A percentile compares a stretch with the other conserved stretches of the same genome.
Conservation (phyloP, 2,113 vertebrate species). For the Porphyrio hochstetteri region DNA sequence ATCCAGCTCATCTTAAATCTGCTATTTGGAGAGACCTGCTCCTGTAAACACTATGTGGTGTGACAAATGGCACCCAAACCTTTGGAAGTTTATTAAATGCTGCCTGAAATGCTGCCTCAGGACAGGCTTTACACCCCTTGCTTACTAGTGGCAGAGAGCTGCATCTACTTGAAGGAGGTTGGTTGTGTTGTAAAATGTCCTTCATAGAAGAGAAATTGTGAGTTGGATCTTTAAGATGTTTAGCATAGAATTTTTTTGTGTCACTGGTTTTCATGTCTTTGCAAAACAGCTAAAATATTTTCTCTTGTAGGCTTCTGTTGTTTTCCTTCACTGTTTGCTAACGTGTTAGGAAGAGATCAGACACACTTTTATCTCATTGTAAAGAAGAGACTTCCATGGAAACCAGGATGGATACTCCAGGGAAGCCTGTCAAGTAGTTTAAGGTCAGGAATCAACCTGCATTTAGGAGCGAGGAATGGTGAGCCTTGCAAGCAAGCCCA, state of each 20-base stretch:
- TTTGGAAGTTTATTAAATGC: neutral
- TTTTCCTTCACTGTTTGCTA: constrained; percentile 5
- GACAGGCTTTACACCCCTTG: neutral
- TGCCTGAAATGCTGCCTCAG: neutral
- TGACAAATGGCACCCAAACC: neutral
- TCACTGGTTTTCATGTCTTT: neutral
- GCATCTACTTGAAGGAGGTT: neutral
- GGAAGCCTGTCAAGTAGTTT: neutral
- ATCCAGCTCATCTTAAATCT: neutral
- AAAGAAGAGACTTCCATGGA: neutral
- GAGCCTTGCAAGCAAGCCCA: neutral
- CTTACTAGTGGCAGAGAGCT: neutral
- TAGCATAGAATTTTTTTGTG: neutral
- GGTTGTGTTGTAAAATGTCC: neutral
- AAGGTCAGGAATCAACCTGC: neutral
- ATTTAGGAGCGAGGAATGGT: neutral
- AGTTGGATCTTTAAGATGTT: neutral
- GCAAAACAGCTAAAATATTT: neutral
- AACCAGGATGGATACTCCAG: neutral
- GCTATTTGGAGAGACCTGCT: neutral
- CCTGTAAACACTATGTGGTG: neutral
- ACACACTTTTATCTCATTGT: neutral
- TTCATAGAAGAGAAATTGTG: neutral
- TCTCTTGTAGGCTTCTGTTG: neutral
- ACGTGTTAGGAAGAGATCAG: neutral